Base-by-base conservation (phyloP, 2,888 invertebrate genomes). In the Argynnis bischoffii region DNA sequence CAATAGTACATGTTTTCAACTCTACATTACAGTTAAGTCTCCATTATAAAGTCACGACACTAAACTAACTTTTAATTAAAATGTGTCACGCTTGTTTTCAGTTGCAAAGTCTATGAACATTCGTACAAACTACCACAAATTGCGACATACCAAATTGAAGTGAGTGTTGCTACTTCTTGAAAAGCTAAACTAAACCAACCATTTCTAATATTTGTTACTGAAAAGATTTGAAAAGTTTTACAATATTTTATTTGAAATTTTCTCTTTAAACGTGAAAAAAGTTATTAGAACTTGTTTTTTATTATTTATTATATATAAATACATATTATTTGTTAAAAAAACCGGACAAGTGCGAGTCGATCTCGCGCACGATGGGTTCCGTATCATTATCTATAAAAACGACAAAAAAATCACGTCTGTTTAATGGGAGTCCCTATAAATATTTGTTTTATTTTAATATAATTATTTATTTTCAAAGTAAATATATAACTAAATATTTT, bases 1-100 rank as follows among this genome's bases (percentile, higher is more conserved):
- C 5, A n/a, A 15, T 18, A 57, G 46, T 59, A 59, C 21, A 59
- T 59, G 26, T 41, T 41, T 59, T 57, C 26, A 47, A 59, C 47
- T 59, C 47, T 15, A 47, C 47, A 59, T 59, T 15, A 57, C 21
- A 26, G 1, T 51, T 47, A 50, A 60, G n/a, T 31, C 50, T 35
- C 48, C 50, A 60, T 50, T 51, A 35, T 48, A 41, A 41, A 59
- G 63, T 11, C 47, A 50, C 8, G 26, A 18, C 48, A 13, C 48
- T n/a, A 18, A 60, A 21, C 31, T 55, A 66, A 63, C 55, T 64
- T 66, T 60, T 66, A 69, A 69, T 66, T 66, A 69, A 65, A 66
- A 69, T 66, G 63, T 60, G 66, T 66, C 63, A 66, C 50, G 66
- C 63, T 66, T 63, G 66, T 64, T 66, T 69, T 57, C 50, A 63